A percentile compares a stretch with the other conserved stretches of the same genome.
phyloP scores from a whole-genome alignment of 2,797 vertebrate species.

The Melanotaenia nigrans region DNA sequence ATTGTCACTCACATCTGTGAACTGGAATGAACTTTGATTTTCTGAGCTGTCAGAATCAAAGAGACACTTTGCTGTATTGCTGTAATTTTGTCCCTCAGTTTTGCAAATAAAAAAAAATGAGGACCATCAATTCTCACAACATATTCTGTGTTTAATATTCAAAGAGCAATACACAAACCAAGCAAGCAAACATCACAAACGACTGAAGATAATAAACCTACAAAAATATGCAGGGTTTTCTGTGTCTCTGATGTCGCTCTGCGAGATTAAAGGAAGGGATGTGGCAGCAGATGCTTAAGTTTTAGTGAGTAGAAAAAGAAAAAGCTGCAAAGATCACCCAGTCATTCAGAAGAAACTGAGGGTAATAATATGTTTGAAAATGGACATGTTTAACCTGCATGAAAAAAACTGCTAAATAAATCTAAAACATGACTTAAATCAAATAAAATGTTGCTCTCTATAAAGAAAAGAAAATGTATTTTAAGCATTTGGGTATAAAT shows the following conservation, averaged over 20 bases:
- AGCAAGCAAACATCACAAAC: conserved; percentile 32
- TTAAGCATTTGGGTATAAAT: not conserved
- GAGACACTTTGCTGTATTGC: conserved; percentile 16
- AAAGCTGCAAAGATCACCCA: conserved; percentile 32
- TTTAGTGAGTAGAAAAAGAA: conserved; percentile 26
- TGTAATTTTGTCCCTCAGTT: conserved; percentile 20
- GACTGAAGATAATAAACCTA: conserved; percentile 16
- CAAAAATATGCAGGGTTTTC: conserved; percentile 34
- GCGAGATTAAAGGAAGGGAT: conserved; percentile 54
- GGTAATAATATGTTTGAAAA: conserved; percentile 23
- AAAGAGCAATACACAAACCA: conserved; percentile 16
- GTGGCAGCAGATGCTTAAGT: conserved; percentile 33
- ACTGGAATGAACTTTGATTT: conserved; percentile 57
- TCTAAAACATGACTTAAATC: conserved; percentile 28
- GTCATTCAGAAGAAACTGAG: conserved; percentile 21
- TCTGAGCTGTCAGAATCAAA: conserved; percentile 34
- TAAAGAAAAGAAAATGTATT: conserved; percentile 29
- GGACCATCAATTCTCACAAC: conserved; percentile 30
- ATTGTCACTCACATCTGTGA: conserved; percentile 38
- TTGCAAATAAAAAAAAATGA: conserved; percentile 46
- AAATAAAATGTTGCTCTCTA: conserved; percentile 20
- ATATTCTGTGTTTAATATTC: conserved; percentile 49
- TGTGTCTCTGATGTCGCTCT: conserved; percentile 29
- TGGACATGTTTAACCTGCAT: conserved; percentile 37
- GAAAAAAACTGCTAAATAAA: conserved; percentile 27